These are phyloP conservation scores for Andricus quercusramuli DNA, from an alignment of 2,888 invertebrate genomes.

Conservation along the genomic window DNA sequence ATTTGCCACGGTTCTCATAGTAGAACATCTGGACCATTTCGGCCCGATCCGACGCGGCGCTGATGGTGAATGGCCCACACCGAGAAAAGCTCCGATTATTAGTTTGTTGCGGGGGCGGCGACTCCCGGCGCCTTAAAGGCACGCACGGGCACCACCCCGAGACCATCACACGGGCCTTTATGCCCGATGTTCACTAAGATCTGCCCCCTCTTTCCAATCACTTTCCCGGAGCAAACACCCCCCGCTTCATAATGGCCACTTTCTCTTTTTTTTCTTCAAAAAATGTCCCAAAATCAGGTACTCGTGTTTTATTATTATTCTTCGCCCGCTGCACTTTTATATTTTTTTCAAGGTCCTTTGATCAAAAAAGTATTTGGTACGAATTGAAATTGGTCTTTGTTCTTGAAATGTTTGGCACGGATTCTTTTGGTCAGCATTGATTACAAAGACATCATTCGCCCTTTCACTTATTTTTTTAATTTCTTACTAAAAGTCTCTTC, in stretches of 20 bases:
- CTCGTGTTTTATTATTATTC: not conserved
- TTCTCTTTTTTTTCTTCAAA: slow-evolving; percentile 37
- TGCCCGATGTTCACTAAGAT: slow-evolving; percentile 60
- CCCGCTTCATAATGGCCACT: slow-evolving; percentile 43
- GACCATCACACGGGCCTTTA: slow-evolving; percentile 75
- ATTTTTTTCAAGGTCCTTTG: not conserved
- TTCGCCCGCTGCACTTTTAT: not conserved
- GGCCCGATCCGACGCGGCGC: slow-evolving; percentile 74
- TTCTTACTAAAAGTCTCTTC: not conserved
- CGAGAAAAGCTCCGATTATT: slow-evolving; percentile 59
- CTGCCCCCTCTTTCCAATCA: slow-evolving; percentile 53
- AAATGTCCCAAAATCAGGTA: slow-evolving; percentile 26
- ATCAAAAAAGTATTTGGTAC: slow-evolving; percentile 14
- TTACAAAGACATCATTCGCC: slow-evolving; percentile 46
- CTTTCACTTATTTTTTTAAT: slow-evolving; percentile 6
- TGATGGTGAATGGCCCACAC: slow-evolving; percentile 75
- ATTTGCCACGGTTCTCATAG: slow-evolving; percentile 89
- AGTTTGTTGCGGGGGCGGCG: slow-evolving; percentile 74
- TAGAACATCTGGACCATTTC: slow-evolving; percentile 85
- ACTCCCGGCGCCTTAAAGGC: slow-evolving; percentile 79
- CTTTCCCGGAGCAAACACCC: slow-evolving; percentile 42
- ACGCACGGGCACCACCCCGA: slow-evolving; percentile 79
- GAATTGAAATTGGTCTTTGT: slow-evolving; percentile 5
- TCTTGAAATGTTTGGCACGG: slow-evolving; percentile 55
- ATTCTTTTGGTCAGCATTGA: slow-evolving; percentile 49